Conservation (phyloP, 2,797 vertebrate species). For the Rhynchotus rufescens region DNA sequence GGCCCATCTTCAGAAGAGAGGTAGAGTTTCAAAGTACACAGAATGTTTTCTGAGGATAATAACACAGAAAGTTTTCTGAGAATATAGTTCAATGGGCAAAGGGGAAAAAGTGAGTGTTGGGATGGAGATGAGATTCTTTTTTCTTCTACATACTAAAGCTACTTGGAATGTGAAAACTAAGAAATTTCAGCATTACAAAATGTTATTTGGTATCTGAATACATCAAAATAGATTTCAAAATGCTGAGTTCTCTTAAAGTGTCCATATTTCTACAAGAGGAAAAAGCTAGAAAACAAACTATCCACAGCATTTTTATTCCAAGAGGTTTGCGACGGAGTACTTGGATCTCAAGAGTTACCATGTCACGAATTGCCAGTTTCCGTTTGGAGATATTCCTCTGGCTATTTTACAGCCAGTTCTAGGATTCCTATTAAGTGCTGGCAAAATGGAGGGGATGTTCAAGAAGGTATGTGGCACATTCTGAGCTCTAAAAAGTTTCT, state of each 20-base stretch:
- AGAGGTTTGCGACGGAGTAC: not conserved
- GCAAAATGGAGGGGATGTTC: not conserved
- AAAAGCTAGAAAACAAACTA: not conserved
- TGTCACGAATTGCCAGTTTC: not conserved
- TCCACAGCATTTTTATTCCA: not conserved
- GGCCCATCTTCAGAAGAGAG: not conserved
- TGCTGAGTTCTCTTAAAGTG: not conserved
- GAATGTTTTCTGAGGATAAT: not conserved
- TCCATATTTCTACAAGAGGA: not conserved
- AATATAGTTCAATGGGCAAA: not conserved
- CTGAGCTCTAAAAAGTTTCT: not conserved
- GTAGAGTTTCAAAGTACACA: too few species aligned
- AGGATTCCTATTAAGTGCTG: rapidly evolving
- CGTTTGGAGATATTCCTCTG: not conserved
- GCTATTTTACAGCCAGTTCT: not conserved
- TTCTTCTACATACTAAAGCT: not conserved
- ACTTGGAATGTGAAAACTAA: not conserved
- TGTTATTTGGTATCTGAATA: not conserved
- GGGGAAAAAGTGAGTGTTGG: not conserved
- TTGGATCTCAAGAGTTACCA: not conserved
- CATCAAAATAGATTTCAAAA: not conserved
- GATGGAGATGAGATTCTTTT: not conserved
- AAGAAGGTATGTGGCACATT: not conserved
- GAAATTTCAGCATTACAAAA: not conserved
- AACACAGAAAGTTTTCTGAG: not conserved